These are phyloP conservation scores for Malurus elegans DNA, from an alignment of 2,113 vertebrate genomes.

Conservation along the genomic window DNA sequence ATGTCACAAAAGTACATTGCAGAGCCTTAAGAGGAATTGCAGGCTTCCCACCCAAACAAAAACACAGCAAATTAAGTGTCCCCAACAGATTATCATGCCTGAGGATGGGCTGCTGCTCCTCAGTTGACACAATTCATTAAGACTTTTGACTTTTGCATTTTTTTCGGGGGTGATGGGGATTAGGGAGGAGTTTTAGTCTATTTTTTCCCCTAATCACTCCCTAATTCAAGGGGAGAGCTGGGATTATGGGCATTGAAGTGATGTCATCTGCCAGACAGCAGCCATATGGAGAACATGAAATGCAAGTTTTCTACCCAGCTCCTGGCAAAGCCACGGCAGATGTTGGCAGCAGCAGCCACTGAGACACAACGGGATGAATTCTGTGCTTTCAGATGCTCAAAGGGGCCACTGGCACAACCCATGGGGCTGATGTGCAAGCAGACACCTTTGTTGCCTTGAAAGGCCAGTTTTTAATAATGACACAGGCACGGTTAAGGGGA, in stretches of 20 bases:
- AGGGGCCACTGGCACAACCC: neutral
- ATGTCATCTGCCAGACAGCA: conserved; percentile 21
- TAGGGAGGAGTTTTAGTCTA: neutral
- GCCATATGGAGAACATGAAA: conserved; percentile 11
- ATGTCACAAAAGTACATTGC: neutral
- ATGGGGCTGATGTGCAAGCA: fast-evolving
- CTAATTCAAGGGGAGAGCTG: neutral
- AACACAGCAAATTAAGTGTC: neutral
- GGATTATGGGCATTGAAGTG: neutral
- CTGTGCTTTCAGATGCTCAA: neutral
- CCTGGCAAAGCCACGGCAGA: neutral
- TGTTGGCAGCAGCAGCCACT: fast-evolving
- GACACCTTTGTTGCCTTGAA: neutral
- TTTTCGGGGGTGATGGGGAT: neutral
- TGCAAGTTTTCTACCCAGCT: neutral
- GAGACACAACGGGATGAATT: neutral
- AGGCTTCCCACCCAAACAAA: conserved; percentile 30
- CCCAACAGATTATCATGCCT: neutral
- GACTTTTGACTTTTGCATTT: neutral
- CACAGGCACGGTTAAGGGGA: too few species aligned
- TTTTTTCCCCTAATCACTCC: neutral
- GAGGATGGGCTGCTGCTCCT: neutral
- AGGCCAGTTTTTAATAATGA: too few species aligned
- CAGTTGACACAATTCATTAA: neutral
- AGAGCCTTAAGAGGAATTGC: neutral